These are phyloP conservation scores for Habrosyne pyritoides DNA, from an alignment of 2,888 invertebrate genomes.

Conservation along the genomic window DNA sequence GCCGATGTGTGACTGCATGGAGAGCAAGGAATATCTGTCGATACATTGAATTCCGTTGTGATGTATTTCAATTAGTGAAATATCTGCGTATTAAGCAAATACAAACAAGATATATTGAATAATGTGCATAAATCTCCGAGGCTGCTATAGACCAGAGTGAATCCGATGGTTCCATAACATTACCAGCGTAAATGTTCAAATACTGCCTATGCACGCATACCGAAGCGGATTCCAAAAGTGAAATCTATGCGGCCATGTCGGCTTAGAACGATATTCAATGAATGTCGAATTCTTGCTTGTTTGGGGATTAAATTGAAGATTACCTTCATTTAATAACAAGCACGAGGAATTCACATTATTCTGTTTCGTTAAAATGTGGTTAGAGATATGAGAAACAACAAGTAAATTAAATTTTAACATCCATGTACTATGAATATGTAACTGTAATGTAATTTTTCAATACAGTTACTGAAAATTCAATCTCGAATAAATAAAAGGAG, in stretches of 20 bases:
- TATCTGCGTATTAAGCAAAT: conserved; percentile 28
- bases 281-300: conserved; percentile 8
- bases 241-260: conserved; percentile 36
- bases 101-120: conserved; percentile 63
- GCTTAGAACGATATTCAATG: conserved; percentile 25
- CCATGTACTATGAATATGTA: no score
- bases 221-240: conserved; percentile 49
- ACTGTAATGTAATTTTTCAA: no score
- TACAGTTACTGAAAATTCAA: no score
- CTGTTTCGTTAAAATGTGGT: not conserved
- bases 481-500: no score
- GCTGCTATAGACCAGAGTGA: conserved; percentile 42
- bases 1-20: conserved; percentile 1
- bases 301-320: not conserved
- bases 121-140: conserved; percentile 55
- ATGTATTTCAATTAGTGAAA: conserved; percentile 49
- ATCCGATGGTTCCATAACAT: conserved; percentile 53
- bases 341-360: conserved; percentile 18
- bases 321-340: not conserved
- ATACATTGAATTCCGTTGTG: conserved; percentile 26
- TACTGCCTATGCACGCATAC: conserved; percentile 56
- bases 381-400: not conserved
- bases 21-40: conserved; percentile 25
- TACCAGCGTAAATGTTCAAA: conserved; percentile 56
- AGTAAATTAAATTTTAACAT: no score